A percentile compares a stretch with the other conserved stretches of the same genome.
phyloP scores from a whole-genome alignment of 1,140 invertebrate species.

The Drosophila pseudoobscura region DNA sequence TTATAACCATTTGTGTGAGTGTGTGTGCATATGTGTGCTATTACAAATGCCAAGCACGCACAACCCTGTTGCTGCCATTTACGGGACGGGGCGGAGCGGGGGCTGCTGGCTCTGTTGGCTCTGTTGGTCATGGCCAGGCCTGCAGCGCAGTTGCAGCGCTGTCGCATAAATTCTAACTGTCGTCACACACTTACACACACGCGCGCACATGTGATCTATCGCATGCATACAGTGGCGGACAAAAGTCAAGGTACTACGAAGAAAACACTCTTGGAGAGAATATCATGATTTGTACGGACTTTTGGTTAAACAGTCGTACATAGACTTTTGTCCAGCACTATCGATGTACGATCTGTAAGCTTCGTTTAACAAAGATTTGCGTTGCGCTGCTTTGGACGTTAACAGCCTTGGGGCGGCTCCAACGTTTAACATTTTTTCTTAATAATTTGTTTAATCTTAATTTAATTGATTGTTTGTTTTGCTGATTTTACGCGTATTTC shows the following conservation, averaged over 20 bases:
- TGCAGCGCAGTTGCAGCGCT: slow-evolving; percentile 25
- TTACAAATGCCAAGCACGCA: slow-evolving; percentile 54
- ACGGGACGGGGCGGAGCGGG: neutral
- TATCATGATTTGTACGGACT: too few relatives aligned
- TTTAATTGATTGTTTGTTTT: slow-evolving; percentile 30
- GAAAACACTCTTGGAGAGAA: too few relatives aligned
- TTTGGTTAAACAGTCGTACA: too few relatives aligned
- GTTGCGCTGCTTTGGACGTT: too few relatives aligned
- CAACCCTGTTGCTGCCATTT: slow-evolving; percentile 21
- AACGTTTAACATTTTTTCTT: slow-evolving; percentile 23
- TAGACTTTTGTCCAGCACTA: too few relatives aligned
- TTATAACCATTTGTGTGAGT: slow-evolving; percentile 1
- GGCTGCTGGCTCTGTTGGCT: slow-evolving; percentile 35
- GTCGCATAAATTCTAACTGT: slow-evolving; percentile 54
- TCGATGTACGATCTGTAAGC: too few relatives aligned
- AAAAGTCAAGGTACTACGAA: too few relatives aligned
- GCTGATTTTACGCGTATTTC: slow-evolving; percentile 28
- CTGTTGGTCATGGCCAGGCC: slow-evolving; percentile 45
- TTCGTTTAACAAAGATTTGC: too few relatives aligned
- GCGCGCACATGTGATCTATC: slow-evolving; percentile 2
- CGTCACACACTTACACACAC: slow-evolving; percentile 21
- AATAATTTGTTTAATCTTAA: slow-evolving; percentile 19
- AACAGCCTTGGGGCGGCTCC: neutral
- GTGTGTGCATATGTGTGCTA: slow-evolving; percentile 21
- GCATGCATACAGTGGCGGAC: neutral